Percentiles rank a stretch among this genome's conserved stretches.
These are phyloP conservation scores for Acrossocheilus fasciatus DNA, from an alignment of 2,797 vertebrate species.

Conservation along the genomic window DNA sequence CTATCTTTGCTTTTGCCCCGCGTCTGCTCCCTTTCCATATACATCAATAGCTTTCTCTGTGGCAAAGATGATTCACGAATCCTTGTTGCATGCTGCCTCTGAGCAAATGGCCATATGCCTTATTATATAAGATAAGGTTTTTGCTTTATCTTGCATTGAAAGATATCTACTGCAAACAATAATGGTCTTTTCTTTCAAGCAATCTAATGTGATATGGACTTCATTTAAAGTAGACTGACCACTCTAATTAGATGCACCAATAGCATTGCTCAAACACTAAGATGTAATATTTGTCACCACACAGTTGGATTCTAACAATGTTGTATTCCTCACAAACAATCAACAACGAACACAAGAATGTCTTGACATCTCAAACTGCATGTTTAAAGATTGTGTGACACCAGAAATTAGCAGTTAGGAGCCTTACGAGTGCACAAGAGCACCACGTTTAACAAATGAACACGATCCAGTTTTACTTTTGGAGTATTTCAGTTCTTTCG, in stretches of 20 bases:
- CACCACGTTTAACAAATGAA: conserved; percentile 35
- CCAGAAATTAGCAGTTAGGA: conserved; percentile 2
- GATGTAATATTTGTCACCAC: conserved; percentile 10
- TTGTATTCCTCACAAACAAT: conserved; percentile 26
- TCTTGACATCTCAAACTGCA: neutral
- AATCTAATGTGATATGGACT: neutral
- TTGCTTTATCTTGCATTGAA: conserved; percentile 35
- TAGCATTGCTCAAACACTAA: conserved; percentile 10
- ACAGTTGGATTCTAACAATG: conserved; percentile 20
- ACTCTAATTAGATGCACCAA: conserved; percentile 14
- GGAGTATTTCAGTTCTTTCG: conserved; percentile 5
- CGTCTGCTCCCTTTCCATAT: conserved; percentile 30
- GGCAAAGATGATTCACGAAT: conserved; percentile 36
- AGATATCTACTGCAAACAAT: conserved; percentile 25
- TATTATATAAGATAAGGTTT: conserved; percentile 33
- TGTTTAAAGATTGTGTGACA: conserved; percentile 12
- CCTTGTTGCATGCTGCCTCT: conserved; percentile 54
- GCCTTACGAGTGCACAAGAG: conserved; percentile 13
- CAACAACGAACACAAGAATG: neutral
- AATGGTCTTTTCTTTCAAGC: conserved; percentile 18
- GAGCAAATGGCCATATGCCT: conserved; percentile 26
- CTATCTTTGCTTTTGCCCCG: conserved; percentile 10
- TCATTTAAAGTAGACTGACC: conserved; percentile 2
- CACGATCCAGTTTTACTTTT: neutral
- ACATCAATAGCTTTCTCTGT: conserved; percentile 41